Evolutionary conservation across 1,140 invertebrate genomes (phyloP), one percentile per base, ranked within the genome.

Genomic region (Zaprionus camerounensis): DNA sequence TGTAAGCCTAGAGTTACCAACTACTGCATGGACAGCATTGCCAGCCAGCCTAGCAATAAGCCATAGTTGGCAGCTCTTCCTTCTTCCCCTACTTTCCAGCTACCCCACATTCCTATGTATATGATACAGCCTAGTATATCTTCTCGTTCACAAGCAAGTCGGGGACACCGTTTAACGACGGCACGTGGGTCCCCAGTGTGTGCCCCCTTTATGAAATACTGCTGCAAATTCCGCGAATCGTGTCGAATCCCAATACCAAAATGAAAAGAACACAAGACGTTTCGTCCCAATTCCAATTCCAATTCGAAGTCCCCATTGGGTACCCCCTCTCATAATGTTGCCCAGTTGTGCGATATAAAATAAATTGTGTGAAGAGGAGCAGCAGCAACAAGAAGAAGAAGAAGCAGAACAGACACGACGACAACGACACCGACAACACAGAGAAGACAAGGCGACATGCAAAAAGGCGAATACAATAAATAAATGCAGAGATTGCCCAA

Each of bases 271-370:
- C 15, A 44, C 41, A 44, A 44, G n/a, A 17, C 36, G 3, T 9
- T 11, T 34, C 31, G 31, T 34, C 20, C 46, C 46, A 51, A 17
- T 51, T 9, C 5, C 46, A 51, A 28, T 9, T 26, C 46, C 20
- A 12, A 51, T 51, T 46, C n/a, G n/a, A 26, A 26, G 34, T 17
- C 57, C 36, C 36, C 36, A 59, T 13, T 22, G 36, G 17, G 13
- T 24, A 22, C 22, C 22, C 17, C 22, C 22, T 11, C 15, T 53
- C 20, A 63, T 49, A 63, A 51, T 51, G 44, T 51, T 63, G 61
- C 46, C 17, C 62, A 65, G 51, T 65, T 76, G 80, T 81, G 44
- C 80, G 82, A 86, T 85, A 85, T 86, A 62, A 86, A 85, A 85
- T 86, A 85, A 81, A 84, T 84, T 75, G 82, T 51, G 41, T 56